Base-by-base conservation (phyloP, 1,140 invertebrate species). In the Procambarus clarkii region DNA sequence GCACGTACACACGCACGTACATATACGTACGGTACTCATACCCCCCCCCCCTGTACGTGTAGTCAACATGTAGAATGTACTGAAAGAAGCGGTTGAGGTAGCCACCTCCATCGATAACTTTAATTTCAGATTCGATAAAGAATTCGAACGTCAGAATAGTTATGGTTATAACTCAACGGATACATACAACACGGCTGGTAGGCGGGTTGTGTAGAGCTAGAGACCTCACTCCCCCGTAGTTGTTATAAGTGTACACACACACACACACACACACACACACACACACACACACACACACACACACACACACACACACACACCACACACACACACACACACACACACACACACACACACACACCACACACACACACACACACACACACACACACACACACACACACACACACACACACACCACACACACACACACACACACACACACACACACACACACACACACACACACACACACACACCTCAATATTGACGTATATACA, bases 351-450 rank as follows among this genome's bases (percentile, higher is more conserved):
- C 58, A 60, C 50, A 54, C 50, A n/a, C n/a, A n/a, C n/a, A n/a
- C n/a, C n/a, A n/a, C n/a, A n/a, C n/a, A 54, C 50, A 54, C 50
- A 54, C 50, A 54, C 50, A 54, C 50, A 54, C 50, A 82, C 58
- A 82, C 80, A 82, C 21, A 60, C 80, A 82, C 21, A 71, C 84
- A 54, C 18, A 48, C n/a, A 64, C 60, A 15, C 58, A 24, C 80
- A 24, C 48, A 60, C 80, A 60, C 58, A 34, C 50, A 44, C 64
- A 85, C 64, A 45, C 64, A 71, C 64, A 74, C 60, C n/a, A 44
- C 44, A 60, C 64, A 82, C 58, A 82, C 80, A 82, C 48, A 60
- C 80, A 82, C 21, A 71, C 84, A 54, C 44, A 48, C n/a, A 64
- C 60, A 64, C 71, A 54, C 78, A 48, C 45, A 48, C 69, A 74